These are phyloP conservation scores for Brachyhypopomus occidentalis DNA, from an alignment of 2,113 vertebrate genomes.

Conservation along the genomic window DNA sequence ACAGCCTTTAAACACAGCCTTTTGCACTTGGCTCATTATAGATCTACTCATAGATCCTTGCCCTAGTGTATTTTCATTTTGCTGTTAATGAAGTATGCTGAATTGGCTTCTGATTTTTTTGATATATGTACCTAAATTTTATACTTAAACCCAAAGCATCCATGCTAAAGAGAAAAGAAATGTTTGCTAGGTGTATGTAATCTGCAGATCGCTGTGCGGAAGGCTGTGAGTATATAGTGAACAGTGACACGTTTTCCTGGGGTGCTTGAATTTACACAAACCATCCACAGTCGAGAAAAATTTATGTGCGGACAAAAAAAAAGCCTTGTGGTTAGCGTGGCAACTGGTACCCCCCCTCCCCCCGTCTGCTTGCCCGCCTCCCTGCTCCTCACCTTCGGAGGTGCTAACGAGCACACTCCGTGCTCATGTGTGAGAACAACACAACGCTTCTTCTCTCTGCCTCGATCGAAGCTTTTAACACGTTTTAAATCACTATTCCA, in stretches of 20 bases:
- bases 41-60: slow-evolving; percentile 45
- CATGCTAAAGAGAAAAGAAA: no score
- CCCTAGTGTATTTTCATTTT: slow-evolving; percentile 10
- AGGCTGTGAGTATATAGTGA: neutral
- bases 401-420: slow-evolving; percentile 40
- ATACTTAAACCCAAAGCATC: neutral
- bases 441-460: slow-evolving; percentile 21
- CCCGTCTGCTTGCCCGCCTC: neutral
- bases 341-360: neutral
- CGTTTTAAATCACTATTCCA: slow-evolving; percentile 37
- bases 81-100: neutral
- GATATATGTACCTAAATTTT: no score
- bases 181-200: no score
- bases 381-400: slow-evolving; percentile 7
- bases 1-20: slow-evolving; percentile 41
- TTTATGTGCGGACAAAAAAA: neutral
- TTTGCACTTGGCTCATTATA: slow-evolving; percentile 57
- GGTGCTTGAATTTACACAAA: neutral
- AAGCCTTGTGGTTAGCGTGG: neutral
- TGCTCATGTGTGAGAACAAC: slow-evolving; percentile 33
- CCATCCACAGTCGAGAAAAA: no score
- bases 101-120: neutral
- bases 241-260: neutral
- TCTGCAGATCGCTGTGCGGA: neutral
- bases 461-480: slow-evolving; percentile 35